These are phyloP conservation scores for Pipistrellus pygmaeus DNA, from an alignment of 2,797 vertebrate genomes.

Conservation along the genomic window DNA sequence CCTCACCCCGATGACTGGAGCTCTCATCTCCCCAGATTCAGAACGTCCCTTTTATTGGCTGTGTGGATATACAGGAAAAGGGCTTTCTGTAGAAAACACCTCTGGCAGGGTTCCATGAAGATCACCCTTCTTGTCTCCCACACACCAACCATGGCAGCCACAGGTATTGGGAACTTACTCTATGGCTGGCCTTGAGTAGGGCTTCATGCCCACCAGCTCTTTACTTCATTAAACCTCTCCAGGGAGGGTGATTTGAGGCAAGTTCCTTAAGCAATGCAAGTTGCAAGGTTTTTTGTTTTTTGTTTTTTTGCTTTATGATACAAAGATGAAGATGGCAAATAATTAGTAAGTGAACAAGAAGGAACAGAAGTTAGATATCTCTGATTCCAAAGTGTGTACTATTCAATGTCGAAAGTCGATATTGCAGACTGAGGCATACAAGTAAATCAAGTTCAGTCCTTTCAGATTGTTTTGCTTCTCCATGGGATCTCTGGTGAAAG, in stretches of 20 bases:
- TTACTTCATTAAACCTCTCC: neutral
- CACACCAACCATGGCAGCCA: neutral
- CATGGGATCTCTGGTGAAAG: neutral
- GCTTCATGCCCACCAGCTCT: accelerated
- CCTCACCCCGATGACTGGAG: neutral
- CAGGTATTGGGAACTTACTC: neutral
- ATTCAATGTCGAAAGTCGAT: neutral
- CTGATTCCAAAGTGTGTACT: neutral
- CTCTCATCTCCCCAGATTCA: neutral
- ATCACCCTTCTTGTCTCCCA: accelerated
- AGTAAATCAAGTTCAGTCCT: neutral
- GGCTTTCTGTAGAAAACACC: accelerated
- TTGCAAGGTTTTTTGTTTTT: neutral
- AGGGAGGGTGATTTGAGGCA: neutral
- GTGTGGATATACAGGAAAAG: neutral
- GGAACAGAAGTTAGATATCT: neutral
- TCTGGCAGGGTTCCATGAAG: neutral
- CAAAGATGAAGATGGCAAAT: neutral
- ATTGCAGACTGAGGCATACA: accelerated
- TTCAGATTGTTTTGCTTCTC: neutral
- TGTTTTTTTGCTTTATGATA: neutral
- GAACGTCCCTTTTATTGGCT: neutral
- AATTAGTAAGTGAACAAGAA: neutral
- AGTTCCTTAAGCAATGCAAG: neutral
- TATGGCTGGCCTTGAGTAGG: neutral